Evolutionary conservation across 2,113 vertebrate genomes (phyloP).

Genomic region (Apteryx mantelli): DNA sequence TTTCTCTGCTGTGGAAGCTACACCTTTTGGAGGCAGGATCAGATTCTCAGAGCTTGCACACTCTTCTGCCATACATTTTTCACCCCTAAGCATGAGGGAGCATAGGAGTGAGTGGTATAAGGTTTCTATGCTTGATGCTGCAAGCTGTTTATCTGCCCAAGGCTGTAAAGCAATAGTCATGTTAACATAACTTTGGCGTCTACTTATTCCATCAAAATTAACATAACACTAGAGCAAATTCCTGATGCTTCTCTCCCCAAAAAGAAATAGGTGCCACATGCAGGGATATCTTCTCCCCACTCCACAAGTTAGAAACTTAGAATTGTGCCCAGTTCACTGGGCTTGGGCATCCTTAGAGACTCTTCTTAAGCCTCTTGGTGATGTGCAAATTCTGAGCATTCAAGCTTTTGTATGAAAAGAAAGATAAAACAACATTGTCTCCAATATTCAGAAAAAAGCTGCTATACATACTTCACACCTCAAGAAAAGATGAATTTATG

Average conservation of each 20-base stretch:
- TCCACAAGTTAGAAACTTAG: not conserved
- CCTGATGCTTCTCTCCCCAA: not conserved
- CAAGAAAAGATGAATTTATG: not conserved
- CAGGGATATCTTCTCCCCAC: not conserved
- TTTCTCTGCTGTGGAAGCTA: not conserved
- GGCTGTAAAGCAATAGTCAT: rapidly evolving
- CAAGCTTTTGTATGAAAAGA: not conserved
- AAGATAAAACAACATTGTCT: not conserved
- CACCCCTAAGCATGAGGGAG: not conserved
- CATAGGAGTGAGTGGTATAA: not conserved
- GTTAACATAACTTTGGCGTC: not conserved
- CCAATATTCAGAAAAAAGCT: not conserved
- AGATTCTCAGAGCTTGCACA: not conserved
- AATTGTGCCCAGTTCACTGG: not conserved
- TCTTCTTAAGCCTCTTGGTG: not conserved
- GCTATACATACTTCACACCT: not conserved
- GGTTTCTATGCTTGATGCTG: not conserved
- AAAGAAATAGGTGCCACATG: not conserved
- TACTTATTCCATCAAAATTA: not conserved
- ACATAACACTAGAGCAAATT: not conserved
- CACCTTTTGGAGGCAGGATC: not conserved
- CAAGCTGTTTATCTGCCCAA: not conserved
- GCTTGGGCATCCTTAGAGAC: not conserved
- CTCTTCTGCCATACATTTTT: not conserved
- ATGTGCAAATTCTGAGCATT: not conserved